Evolutionary conservation across 2,888 invertebrate genomes (phyloP).

Genomic region (Xanthia togata): DNA sequence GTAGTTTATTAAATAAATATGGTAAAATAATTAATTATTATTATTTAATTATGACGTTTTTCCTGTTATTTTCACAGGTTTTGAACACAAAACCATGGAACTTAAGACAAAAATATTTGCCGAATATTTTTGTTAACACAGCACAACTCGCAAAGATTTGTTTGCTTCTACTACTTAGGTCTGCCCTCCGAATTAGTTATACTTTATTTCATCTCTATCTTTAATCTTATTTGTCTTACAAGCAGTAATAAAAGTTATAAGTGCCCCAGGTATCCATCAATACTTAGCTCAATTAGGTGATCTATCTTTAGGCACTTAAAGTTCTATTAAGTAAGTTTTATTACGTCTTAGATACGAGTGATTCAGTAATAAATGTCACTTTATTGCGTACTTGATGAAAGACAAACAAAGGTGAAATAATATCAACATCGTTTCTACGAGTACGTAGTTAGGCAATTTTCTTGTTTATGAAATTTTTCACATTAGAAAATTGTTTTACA

Average conservation of each 20-base stretch:
- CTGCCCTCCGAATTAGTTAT: not conserved
- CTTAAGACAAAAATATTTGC: not conserved
- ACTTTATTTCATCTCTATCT: not conserved
- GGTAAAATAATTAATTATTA: not conserved
- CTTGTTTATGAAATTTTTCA: not conserved
- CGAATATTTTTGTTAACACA: not conserved
- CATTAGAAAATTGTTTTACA: not conserved
- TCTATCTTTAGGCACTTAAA: slow-evolving; percentile 30
- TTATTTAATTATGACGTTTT: not conserved
- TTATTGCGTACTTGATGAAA: slow-evolving; percentile 29
- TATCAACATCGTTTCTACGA: not conserved
- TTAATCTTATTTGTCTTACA: slow-evolving; percentile 37
- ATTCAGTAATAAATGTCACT: slow-evolving; percentile 37
- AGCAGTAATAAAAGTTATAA: slow-evolving; percentile 33
- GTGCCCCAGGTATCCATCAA: slow-evolving; percentile 23
- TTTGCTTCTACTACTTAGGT: not conserved
- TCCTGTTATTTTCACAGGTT: too few relatives aligned
- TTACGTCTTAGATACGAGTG: slow-evolving; percentile 14
- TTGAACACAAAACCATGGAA: not conserved
- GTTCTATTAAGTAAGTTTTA: slow-evolving; percentile 35
- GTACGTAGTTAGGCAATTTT: slow-evolving; percentile 11
- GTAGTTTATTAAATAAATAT: too few relatives aligned
- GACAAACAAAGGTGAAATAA: slow-evolving; percentile 22
- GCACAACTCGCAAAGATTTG: not conserved
- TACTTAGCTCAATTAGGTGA: slow-evolving; percentile 31